A percentile compares a stretch with the other conserved stretches of the same genome.
Evolutionary conservation across 2,113 vertebrate genomes (phyloP).

Genomic region (Podarcis raffonei): DNA sequence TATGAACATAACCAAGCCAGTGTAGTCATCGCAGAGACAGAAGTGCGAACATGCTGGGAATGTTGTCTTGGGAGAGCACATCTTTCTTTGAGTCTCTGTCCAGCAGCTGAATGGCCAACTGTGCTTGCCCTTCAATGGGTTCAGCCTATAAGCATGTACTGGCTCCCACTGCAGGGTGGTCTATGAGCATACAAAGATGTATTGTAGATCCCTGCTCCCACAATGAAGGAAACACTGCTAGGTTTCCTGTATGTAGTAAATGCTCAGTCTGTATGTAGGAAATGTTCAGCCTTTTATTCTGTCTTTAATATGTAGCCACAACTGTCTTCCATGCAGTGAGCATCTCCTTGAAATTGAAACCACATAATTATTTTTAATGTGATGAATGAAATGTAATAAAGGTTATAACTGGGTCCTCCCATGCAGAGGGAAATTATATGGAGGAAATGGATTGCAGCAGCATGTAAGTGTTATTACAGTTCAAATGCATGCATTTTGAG

Average conservation of each 20-base stretch:
- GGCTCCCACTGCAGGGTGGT: not conserved
- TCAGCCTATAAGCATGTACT: not conserved
- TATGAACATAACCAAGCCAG: too few relatives aligned
- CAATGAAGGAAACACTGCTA: not conserved
- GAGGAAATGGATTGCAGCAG: not conserved
- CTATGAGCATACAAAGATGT: too few relatives aligned
- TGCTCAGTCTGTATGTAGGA: not conserved
- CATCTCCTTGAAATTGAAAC: not conserved
- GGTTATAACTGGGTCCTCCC: not conserved
- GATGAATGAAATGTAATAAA: not conserved
- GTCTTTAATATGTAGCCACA: not conserved
- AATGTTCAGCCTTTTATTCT: not conserved
- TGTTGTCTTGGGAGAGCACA: too few relatives aligned
- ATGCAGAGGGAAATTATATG: slow-evolving; percentile 4
- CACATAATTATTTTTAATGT: slow-evolving; percentile 13
- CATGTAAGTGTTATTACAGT: not conserved
- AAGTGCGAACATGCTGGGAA: too few relatives aligned
- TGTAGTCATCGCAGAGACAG: too few relatives aligned
- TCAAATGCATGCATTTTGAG: not conserved
- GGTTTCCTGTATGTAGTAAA: not conserved
- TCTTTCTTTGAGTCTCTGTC: too few relatives aligned
- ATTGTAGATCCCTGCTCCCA: not conserved
- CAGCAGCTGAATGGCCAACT: not conserved
- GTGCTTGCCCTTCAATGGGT: not conserved
- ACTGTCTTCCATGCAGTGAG: too few relatives aligned